Evolutionary conservation across 2,113 vertebrate genomes (phyloP).

Genomic region (Holacanthus passer): DNA sequence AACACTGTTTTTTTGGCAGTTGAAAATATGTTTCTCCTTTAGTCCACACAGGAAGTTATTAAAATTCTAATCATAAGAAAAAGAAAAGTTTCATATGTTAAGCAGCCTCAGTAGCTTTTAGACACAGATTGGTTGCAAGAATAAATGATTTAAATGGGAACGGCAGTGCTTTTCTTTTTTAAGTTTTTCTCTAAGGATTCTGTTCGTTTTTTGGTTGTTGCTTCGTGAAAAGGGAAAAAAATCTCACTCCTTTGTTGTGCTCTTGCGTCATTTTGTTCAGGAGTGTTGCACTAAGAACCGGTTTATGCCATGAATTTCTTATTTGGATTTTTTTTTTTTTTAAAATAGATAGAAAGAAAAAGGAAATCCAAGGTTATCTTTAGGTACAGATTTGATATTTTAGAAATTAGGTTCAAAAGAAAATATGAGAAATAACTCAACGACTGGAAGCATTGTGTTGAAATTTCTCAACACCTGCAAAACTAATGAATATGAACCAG

Average conservation of each 20-base stretch:
- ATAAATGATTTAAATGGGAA: not conserved
- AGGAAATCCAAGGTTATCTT: not conserved
- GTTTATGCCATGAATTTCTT: not conserved
- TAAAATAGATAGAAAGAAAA: not conserved
- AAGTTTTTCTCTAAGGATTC: not conserved
- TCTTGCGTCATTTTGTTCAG: not conserved
- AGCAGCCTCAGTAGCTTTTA: not conserved
- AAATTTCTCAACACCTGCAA: not conserved
- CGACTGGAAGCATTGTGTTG: not conserved
- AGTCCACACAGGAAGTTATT: not conserved
- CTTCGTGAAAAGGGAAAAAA: not conserved
- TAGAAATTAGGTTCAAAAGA: not conserved
- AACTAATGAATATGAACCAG: not conserved
- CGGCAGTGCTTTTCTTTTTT: not conserved
- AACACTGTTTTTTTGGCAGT: constrained; percentile 18
- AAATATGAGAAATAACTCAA: not conserved
- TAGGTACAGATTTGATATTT: too few relatives aligned
- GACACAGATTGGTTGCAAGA: not conserved
- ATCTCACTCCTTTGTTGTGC: too few relatives aligned
- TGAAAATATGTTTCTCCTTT: not conserved
- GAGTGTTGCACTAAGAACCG: not conserved
- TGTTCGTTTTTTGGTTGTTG: not conserved
- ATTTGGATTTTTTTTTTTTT: too few relatives aligned
- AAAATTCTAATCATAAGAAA: not conserved
- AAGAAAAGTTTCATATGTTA: not conserved